Evolutionary conservation across 2,888 invertebrate genomes (phyloP).

Genomic region (Criorhina ranunculi): DNA sequence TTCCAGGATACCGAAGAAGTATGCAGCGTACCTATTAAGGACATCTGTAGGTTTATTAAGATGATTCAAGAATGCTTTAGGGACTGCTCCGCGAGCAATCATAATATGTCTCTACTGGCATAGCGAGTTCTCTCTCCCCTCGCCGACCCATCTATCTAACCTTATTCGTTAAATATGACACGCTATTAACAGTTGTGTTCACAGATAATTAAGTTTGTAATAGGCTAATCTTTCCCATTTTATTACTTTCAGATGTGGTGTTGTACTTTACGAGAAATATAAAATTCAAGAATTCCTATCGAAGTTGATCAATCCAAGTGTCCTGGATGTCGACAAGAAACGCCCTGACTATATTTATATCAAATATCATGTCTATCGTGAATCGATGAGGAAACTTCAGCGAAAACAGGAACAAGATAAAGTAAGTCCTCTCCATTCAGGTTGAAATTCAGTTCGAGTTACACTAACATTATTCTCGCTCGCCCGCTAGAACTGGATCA

Average conservation of each 20-base stretch:
- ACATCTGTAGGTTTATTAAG: too few species aligned
- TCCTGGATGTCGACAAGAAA: constrained; percentile 82
- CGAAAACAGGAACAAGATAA: constrained; percentile 82
- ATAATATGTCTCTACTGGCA: too few species aligned
- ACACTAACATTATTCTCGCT: neutral
- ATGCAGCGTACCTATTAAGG: too few species aligned
- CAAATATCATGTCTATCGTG: constrained; percentile 85
- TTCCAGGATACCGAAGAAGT: too few species aligned
- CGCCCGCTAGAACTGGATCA: constrained; percentile 83
- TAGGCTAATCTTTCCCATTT: too few species aligned
- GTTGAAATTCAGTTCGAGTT: neutral
- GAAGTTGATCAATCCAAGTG: constrained; percentile 83
- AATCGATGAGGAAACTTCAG: constrained; percentile 83
- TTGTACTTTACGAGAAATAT: constrained; percentile 82
- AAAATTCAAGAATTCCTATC: constrained; percentile 82
- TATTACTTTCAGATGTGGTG: constrained; percentile 80
- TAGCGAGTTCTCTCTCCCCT: too few species aligned
- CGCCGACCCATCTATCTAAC: too few species aligned
- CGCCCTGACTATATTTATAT: constrained; percentile 86
- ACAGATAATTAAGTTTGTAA: too few species aligned
- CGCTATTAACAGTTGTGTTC: too few species aligned
- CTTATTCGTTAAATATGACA: too few species aligned
- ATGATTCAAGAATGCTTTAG: too few species aligned
- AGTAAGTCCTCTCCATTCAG: constrained; percentile 69
- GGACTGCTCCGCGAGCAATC: too few species aligned